phyloP scores from a whole-genome alignment of 2,888 invertebrate species.

The Sthenelais limicola region DNA sequence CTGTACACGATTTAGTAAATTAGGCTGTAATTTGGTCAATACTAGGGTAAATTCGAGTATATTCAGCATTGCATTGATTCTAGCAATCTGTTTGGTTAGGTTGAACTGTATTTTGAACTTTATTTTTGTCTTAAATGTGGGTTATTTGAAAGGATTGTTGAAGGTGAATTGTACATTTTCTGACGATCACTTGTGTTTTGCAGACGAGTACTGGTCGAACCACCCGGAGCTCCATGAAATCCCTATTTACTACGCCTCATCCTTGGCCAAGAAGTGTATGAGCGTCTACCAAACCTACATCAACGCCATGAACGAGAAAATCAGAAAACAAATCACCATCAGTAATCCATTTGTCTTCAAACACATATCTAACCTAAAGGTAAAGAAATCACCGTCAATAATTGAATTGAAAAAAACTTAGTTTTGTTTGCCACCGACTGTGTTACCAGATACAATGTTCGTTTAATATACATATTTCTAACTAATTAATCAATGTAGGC shows the following conservation, averaged over 20 bases:
- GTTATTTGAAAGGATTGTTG: too few relatives aligned
- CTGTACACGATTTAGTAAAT: too few relatives aligned
- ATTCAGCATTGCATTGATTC: too few relatives aligned
- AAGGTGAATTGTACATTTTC: too few relatives aligned
- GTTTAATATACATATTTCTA: too few relatives aligned
- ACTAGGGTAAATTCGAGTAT: too few relatives aligned
- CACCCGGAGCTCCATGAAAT: slow-evolving; percentile 98
- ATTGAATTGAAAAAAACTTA: neutral
- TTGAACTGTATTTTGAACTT: too few relatives aligned
- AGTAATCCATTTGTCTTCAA: slow-evolving; percentile 99
- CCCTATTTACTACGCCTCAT: slow-evolving; percentile 99
- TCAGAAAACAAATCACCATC: slow-evolving; percentile 94
- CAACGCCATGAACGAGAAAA: slow-evolving; percentile 99
- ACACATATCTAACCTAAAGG: slow-evolving; percentile 82
- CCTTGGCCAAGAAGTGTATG: slow-evolving; percentile 99
- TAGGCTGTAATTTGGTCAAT: too few relatives aligned
- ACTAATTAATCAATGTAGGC: neutral
- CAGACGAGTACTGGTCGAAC: slow-evolving; percentile 97
- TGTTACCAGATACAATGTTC: too few relatives aligned
- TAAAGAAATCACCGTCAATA: slow-evolving; percentile 45
- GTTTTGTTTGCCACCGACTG: neutral
- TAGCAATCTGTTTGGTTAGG: too few relatives aligned
- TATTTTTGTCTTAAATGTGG: too few relatives aligned
- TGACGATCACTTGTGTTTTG: too few relatives aligned
- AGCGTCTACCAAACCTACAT: slow-evolving; percentile 99